phyloP scores from a whole-genome alignment of 1,140 invertebrate genomes.

The Thalassaphorura encarpata region DNA sequence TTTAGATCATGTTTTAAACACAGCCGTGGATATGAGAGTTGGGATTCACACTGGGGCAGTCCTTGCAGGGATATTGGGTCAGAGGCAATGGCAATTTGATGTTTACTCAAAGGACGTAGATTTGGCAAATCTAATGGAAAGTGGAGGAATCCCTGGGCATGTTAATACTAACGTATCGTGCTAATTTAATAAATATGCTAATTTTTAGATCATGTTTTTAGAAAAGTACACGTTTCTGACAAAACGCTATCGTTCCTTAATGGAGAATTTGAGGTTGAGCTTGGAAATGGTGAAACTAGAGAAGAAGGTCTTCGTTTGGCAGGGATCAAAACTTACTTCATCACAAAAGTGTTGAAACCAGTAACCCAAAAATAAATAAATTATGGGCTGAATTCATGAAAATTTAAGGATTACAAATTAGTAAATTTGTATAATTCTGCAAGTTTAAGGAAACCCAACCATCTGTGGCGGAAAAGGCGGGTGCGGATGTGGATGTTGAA shows the following conservation, averaged over 20 bases:
- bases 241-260: conserved; percentile 80
- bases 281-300: conserved; percentile 75
- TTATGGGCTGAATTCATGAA: too few species aligned
- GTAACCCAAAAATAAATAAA: too few species aligned
- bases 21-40: conserved; percentile 92
- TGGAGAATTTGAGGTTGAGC: conserved; percentile 88
- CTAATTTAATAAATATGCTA: too few species aligned
- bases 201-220: conserved; percentile 10
- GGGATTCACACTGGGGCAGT: conserved; percentile 89
- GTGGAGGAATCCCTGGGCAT: conserved; percentile 78
- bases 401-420: too few species aligned
- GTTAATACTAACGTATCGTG: too few species aligned
- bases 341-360: conserved; percentile 72
- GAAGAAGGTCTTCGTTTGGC: conserved; percentile 76
- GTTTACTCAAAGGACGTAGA: conserved; percentile 90
- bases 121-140: conserved; percentile 91
- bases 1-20: too few species aligned
- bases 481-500: too few species aligned
- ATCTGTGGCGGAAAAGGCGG: too few species aligned
- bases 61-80: conserved; percentile 69
- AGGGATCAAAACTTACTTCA: conserved; percentile 83
- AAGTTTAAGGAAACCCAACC: too few species aligned
- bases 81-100: conserved; percentile 92
- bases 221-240: conserved; percentile 84
- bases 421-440: too few species aligned